These are phyloP conservation scores for Platycnemis pennipes DNA, from an alignment of 2,888 invertebrate genomes.

Conservation along the genomic window DNA sequence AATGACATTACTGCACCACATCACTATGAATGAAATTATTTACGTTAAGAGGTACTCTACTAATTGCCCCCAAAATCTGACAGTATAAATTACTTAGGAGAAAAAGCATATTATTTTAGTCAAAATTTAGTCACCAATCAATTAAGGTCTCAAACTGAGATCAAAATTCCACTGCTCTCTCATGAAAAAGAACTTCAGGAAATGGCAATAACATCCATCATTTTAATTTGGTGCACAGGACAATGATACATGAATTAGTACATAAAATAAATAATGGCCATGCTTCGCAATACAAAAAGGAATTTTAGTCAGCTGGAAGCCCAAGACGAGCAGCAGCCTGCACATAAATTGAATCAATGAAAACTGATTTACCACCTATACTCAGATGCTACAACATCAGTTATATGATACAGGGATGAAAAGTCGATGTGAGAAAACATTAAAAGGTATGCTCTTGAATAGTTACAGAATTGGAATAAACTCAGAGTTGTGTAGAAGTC, in stretches of 20 bases:
- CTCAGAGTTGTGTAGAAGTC: not conserved
- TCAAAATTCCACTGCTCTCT: not conserved
- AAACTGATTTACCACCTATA: conserved; percentile 37
- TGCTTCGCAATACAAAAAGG: conserved; percentile 54
- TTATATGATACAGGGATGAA: conserved; percentile 17
- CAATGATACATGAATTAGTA: conserved; percentile 58
- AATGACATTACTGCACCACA: not conserved
- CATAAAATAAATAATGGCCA: conserved; percentile 57
- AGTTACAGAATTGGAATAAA: not conserved
- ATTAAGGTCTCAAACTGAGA: conserved; percentile 28
- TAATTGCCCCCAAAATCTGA: conserved; percentile 23
- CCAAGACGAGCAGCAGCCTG: conserved; percentile 65
- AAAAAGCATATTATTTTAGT: conserved; percentile 9
- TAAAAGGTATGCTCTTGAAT: not conserved
- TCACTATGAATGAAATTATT: not conserved
- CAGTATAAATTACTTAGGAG: not conserved
- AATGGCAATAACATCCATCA: not conserved
- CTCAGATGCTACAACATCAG: conserved; percentile 40
- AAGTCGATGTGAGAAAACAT: conserved; percentile 46
- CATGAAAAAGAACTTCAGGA: not conserved
- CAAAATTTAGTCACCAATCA: not conserved
- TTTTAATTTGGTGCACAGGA: conserved; percentile 52
- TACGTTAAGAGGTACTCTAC: not conserved
- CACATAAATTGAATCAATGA: conserved; percentile 49
- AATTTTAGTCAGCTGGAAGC: conserved; percentile 55